These are phyloP conservation scores for Catagonus wagneri DNA, from an alignment of 2,113 vertebrate species.

Conservation along the genomic window DNA sequence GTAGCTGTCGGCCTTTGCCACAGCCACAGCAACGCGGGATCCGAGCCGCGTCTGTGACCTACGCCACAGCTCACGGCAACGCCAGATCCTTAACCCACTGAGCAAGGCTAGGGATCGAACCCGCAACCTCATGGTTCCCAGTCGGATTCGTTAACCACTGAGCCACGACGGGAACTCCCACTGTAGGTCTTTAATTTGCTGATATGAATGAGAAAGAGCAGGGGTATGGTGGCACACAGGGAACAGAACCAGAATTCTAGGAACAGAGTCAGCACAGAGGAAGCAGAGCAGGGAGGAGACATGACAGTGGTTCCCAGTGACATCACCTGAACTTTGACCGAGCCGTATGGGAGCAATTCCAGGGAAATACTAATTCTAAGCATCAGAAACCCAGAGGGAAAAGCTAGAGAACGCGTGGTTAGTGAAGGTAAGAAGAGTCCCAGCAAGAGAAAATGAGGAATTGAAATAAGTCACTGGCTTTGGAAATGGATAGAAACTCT, in stretches of 20 bases:
- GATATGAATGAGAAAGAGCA: neutral
- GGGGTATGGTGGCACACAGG: neutral
- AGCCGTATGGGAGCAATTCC: neutral
- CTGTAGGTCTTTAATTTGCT: neutral
- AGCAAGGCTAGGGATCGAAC: too few relatives aligned
- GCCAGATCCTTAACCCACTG: too few relatives aligned
- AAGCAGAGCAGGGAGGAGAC: neutral
- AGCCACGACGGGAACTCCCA: too few relatives aligned
- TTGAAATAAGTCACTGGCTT: neutral
- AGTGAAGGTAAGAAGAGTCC: neutral
- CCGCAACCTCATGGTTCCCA: too few relatives aligned
- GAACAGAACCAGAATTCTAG: neutral
- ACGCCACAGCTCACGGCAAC: too few relatives aligned
- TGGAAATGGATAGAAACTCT: neutral
- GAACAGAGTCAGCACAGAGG: neutral
- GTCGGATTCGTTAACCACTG: too few relatives aligned
- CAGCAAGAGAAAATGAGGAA: neutral
- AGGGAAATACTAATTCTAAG: slow-evolving; percentile 6
- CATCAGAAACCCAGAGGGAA: neutral
- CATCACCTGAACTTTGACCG: neutral
- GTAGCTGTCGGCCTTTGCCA: too few relatives aligned
- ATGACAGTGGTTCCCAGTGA: neutral
- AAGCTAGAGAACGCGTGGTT: neutral
- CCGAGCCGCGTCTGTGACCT: too few relatives aligned
- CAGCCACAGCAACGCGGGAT: too few relatives aligned